These are phyloP conservation scores for Chinchilla lanigera DNA, from an alignment of 2,113 vertebrate genomes.

Conservation along the genomic window DNA sequence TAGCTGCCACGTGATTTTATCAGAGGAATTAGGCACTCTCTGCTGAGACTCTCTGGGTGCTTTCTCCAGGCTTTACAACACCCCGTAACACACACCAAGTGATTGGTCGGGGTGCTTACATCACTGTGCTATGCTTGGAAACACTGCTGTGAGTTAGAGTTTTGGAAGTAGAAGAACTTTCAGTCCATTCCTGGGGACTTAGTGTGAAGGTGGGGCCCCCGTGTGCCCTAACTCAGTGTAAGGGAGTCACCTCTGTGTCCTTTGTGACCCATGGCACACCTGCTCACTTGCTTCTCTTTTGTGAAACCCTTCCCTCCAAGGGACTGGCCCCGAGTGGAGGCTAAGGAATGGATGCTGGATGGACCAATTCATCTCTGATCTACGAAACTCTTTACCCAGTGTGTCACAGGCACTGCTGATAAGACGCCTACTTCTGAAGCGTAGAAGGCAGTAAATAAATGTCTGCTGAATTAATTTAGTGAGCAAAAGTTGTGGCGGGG, in stretches of 20 bases:
- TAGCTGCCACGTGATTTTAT: background rate
- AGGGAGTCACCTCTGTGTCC: background rate
- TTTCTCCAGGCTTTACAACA: background rate
- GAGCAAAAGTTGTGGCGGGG: background rate
- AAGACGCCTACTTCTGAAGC: background rate
- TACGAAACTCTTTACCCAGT: background rate
- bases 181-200: background rate
- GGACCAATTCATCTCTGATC: background rate
- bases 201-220: background rate
- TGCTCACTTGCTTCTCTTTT: background rate
- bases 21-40: background rate
- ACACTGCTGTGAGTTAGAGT: background rate
- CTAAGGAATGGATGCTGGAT: accelerated
- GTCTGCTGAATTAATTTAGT: background rate
- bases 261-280: background rate
- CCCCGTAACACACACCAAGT: background rate
- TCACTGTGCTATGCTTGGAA: background rate
- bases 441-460: background rate
- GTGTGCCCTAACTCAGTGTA: background rate
- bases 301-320: background rate
- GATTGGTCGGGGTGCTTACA: background rate
- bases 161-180: background rate
- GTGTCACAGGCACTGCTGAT: background rate
- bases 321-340: background rate
- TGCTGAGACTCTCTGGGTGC: background rate